Percentiles rank a stretch among this genome's conserved stretches.
phyloP scores from a whole-genome alignment of 2,797 vertebrate genomes.

The Anableps anableps region DNA sequence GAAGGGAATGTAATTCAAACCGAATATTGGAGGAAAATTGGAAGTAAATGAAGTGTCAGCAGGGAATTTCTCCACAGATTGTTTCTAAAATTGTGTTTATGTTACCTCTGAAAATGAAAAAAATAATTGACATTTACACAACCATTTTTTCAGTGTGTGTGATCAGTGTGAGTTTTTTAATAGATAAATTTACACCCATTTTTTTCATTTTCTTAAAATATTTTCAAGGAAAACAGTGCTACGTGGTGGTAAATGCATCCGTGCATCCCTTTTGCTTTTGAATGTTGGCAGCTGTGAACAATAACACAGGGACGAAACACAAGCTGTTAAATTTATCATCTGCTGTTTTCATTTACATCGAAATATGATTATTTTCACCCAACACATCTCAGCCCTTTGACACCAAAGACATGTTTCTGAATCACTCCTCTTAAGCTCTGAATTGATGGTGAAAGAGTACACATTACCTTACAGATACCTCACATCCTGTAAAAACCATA shows the following conservation, averaged over 20 bases:
- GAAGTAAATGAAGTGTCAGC: slow-evolving; percentile 15
- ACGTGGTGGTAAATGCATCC: slow-evolving; percentile 2
- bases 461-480: neutral
- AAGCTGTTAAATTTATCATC: neutral
- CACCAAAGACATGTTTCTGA: neutral
- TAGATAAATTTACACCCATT: neutral
- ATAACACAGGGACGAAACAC: neutral
- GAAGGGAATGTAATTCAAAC: slow-evolving; percentile 29
- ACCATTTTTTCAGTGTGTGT: neutral
- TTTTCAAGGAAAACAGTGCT: neutral
- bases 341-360: neutral
- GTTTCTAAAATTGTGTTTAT: slow-evolving; percentile 18
- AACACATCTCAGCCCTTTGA: neutral
- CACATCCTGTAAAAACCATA: neutral
- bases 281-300: slow-evolving; percentile 8
- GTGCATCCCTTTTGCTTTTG: slow-evolving; percentile 11
- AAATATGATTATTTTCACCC: neutral
- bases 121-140: neutral
- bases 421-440: neutral
- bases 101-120: neutral
- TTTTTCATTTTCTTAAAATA: neutral
- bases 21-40: slow-evolving; percentile 9
- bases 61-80: slow-evolving; percentile 19
- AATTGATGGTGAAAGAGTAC: neutral
- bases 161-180: neutral